These are phyloP conservation scores for Drosophila subpulchrella DNA, from an alignment of 1,140 invertebrate species.

Conservation along the genomic window DNA sequence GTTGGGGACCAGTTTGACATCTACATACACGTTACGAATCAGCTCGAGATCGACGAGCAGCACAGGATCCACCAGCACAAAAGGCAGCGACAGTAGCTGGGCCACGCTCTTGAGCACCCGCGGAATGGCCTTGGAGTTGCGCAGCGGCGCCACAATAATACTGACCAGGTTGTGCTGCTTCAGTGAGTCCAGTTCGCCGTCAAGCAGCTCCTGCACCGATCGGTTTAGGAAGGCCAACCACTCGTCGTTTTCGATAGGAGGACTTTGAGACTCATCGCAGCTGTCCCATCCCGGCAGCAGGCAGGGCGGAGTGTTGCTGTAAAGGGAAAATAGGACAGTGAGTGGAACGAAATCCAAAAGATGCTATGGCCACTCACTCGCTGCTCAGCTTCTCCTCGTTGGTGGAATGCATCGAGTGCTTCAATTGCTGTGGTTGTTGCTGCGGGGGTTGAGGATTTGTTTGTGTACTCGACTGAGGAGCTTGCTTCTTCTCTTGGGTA, in stretches of 20 bases:
- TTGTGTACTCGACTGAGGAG: neutral
- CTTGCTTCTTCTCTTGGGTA: slow-evolving; percentile 4
- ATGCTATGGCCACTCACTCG: slow-evolving; percentile 50
- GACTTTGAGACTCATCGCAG: slow-evolving; percentile 84
- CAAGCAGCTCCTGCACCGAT: slow-evolving; percentile 89
- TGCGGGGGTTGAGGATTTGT: slow-evolving; percentile 8
- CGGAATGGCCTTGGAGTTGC: slow-evolving; percentile 87
- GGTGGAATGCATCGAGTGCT: slow-evolving; percentile 73
- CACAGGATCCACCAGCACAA: slow-evolving; percentile 88
- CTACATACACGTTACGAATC: slow-evolving; percentile 87
- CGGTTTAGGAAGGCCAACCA: slow-evolving; percentile 91
- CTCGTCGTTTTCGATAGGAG: slow-evolving; percentile 92
- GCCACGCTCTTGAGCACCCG: slow-evolving; percentile 89
- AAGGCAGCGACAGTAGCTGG: slow-evolving; percentile 89
- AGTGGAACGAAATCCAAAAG: too few relatives aligned
- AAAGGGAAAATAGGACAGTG: neutral
- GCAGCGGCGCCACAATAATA: slow-evolving; percentile 89
- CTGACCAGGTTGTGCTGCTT: slow-evolving; percentile 90
- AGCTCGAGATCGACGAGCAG: slow-evolving; percentile 86
- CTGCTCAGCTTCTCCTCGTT: slow-evolving; percentile 80
- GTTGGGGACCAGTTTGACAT: slow-evolving; percentile 91
- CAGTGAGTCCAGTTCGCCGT: slow-evolving; percentile 89
- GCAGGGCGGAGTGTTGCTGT: slow-evolving; percentile 77
- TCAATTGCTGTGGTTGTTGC: slow-evolving; percentile 71
- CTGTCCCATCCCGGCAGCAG: slow-evolving; percentile 83